Evolutionary conservation across 2,888 invertebrate genomes (phyloP).

Genomic region (Ormyrus labotus): DNA sequence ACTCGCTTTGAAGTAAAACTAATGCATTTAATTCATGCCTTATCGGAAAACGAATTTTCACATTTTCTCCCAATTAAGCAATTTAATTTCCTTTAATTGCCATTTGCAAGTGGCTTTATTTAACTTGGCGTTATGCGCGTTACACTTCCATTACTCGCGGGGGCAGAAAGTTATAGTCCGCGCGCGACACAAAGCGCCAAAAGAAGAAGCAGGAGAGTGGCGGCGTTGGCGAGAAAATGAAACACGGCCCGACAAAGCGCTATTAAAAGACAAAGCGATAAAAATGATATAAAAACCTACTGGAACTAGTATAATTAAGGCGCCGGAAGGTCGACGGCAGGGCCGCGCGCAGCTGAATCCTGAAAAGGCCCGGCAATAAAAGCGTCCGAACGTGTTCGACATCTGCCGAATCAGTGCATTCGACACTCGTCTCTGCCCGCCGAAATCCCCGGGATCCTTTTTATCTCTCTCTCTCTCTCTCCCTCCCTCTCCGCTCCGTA

Average conservation of each 20-base stretch:
- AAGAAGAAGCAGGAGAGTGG: not conserved
- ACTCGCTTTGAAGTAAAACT: too few relatives aligned
- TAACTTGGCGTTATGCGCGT: too few relatives aligned
- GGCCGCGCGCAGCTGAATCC: constrained; percentile 21
- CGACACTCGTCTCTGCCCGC: constrained; percentile 4
- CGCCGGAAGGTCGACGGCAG: not conserved
- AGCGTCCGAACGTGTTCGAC: constrained; percentile 68
- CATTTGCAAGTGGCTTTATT: too few relatives aligned
- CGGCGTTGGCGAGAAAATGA: too few relatives aligned
- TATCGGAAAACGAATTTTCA: too few relatives aligned
- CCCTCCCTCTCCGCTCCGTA: not conserved
- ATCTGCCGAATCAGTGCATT: constrained; percentile 69
- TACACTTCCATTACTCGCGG: too few relatives aligned
- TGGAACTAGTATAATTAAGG: constrained; percentile 28
- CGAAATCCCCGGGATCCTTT: constrained; percentile 42
- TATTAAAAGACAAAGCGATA: not conserved
- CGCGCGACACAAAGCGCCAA: too few relatives aligned
- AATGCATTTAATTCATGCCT: too few relatives aligned
- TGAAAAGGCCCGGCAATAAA: constrained; percentile 40
- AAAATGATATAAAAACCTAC: constrained; percentile 25
- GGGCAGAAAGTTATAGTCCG: too few relatives aligned
- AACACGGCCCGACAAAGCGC: too few relatives aligned
- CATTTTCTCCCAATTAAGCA: too few relatives aligned
- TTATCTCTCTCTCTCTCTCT: constrained; percentile 44
- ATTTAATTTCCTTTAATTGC: too few relatives aligned